Base-by-base conservation (phyloP, 2,113 vertebrate species). In the Hippocampus zosterae region DNA sequence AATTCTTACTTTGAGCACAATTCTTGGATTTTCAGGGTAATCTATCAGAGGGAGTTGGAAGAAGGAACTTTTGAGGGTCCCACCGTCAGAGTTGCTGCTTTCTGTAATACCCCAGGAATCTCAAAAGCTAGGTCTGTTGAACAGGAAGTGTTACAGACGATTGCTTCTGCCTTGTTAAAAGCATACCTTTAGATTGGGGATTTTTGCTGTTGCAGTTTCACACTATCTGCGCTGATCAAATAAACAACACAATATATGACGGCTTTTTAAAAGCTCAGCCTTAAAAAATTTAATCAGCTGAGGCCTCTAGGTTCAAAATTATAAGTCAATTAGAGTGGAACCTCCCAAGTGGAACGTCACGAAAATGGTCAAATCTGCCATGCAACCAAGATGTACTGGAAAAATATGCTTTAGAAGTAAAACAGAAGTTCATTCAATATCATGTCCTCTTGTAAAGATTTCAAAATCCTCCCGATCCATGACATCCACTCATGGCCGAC, bases 151-250 rank as follows among this genome's bases (percentile, higher is more conserved):
- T 65, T 67, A 65, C 56, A 60, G 79, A 67, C 77, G 76, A 77
- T 83, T 56, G 65, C 19, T 33, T 72, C 56, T 66, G 67, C 63
- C 77, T 87, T 81, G 79, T 88, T 85, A 89, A 81, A 72, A 72
- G 8, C 66, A 82, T 72, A 71, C 69, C 37, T 75, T 81, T 64
- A 61, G 71, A 53, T 67, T 66, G 60, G 68, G n/a, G 42, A 19
- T 29, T 74, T 79, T 81, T 29, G 57, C 65, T 74, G 12, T 18
- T 60, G 27, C n/a, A n/a, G 6, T 18, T 60, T 60, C 27, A 60
- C 57, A 5, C 60, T 12, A 42, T 41, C 61, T 64, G 21, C 10
- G n/a, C 42, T 46, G n/a, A 27, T 23, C 16, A 46, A 46, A 46
- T 65, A 46, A 65, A 25, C 62, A 18, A 13, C n/a, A 27, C 2